A percentile compares a stretch with the other conserved stretches of the same genome.
phyloP scores from a whole-genome alignment of 2,888 invertebrate species.

The Melieria picta region DNA sequence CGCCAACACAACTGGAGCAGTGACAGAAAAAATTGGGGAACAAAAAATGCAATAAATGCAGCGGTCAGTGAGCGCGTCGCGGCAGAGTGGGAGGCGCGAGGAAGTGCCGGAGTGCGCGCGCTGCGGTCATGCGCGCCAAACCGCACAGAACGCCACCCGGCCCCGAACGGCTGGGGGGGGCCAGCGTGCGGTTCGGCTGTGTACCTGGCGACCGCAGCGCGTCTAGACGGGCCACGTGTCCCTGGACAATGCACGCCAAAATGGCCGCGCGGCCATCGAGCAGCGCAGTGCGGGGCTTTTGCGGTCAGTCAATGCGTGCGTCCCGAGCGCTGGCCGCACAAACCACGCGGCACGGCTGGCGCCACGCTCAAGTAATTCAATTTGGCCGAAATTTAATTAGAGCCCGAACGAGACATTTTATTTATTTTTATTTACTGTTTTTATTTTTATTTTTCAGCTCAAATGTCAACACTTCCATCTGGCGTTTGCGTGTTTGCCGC shows the following conservation, averaged over 20 bases:
- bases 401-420: too few relatives aligned
- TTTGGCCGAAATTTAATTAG: too few relatives aligned
- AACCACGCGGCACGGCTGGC: too few relatives aligned
- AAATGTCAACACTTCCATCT: too few relatives aligned
- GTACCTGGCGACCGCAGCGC: slow-evolving; percentile 10
- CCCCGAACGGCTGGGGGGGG: neutral
- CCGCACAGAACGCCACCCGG: slow-evolving; percentile 15
- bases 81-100: neutral
- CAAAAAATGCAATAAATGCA: neutral
- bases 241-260: too few relatives aligned
- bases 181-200: neutral
- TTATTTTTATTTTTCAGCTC: too few relatives aligned
- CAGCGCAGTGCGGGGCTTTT: too few relatives aligned
- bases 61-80: neutral
- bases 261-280: too few relatives aligned
- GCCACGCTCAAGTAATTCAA: too few relatives aligned
- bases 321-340: too few relatives aligned
- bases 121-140: slow-evolving; percentile 2
- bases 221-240: slow-evolving; percentile 18
- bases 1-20: neutral
- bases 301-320: too few relatives aligned
- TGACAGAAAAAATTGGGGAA: neutral
- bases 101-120: slow-evolving; percentile 12
- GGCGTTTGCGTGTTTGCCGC: neutral
- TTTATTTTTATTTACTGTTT: too few relatives aligned